Base-by-base conservation (phyloP, 64 coral and sea anemone species). In the Montipora cactus region DNA sequence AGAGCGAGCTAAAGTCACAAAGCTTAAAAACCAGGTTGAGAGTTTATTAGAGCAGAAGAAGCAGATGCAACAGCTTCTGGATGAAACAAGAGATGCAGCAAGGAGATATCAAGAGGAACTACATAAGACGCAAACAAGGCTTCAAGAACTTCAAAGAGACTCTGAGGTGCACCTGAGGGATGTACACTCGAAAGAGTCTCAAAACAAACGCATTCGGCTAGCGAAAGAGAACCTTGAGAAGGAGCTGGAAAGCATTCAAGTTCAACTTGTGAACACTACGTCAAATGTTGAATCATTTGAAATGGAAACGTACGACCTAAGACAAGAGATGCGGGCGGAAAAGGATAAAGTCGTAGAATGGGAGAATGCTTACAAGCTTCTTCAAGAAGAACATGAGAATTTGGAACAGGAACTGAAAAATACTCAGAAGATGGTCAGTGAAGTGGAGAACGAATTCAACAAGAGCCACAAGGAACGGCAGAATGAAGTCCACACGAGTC, bases 11-110 rank as follows among this genome's bases (percentile, higher is more conserved):
- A 95, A 98, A 66, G 92, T 98, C 58, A 79, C 67, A 57, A 98
- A 95, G 88, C 96, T 98, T 44, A 89, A 98, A 75, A 92, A 52
- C 55, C 96, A 98, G 79, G 71, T 95, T n/a, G 93, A 98, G 21
- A 98, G 88, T 47, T 66, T 94, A 7, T 73, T 87, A 28, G 89
- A 61, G 76, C 96, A 98, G 50, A 94, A 94, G 74, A 22, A 84
- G 18, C 84, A 91, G 15, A 72, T 95, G 50, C 93, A 95, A 77
- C 83, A 92, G 50, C 53, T 92, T 19, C 20, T 98, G 11, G 89
- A 89, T 11, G 90, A 98, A 79, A 84, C 84, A 22, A 87, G 89
- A 49, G 67, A 89, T 3, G 79, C 64, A 22, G 68, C 69, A 3
- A 78, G 89, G 74, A 71, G 59, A 52, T 88, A 70, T 18, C 83